Evolutionary conservation across 2,888 invertebrate species (phyloP), one percentile per base, ranked within the genome.

Genomic region (Miltochrista miniata): DNA sequence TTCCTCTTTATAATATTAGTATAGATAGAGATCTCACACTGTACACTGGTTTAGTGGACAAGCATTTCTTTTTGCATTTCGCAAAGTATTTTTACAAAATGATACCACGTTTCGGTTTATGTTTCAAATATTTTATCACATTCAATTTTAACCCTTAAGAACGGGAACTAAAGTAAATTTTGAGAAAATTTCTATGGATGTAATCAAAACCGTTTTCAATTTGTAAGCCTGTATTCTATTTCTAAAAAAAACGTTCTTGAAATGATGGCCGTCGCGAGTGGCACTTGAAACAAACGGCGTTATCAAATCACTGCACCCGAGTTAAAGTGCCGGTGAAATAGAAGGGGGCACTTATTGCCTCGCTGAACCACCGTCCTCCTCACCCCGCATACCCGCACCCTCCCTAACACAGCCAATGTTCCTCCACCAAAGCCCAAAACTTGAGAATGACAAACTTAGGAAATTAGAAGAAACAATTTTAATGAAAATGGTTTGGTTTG

Each of bases 251-350:
- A 74, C 63, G 72, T 69, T 77, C 76, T 69, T 65, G 69, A 78
- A 84, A 82, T 81, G 82, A 82, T 84, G 79, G 80, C 74, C 72
- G 70, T 76, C 71, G 70, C 70, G 74, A 85, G 82, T 78, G 78
- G 79, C 78, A 75, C 88, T 90, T 81, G 85, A 83, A 88, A 89
- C 88, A 89, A 90, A 90, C 87, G 88, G 86, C 81, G 87, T 90
- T 90, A 90, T 90, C 90, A 90, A 90, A 90, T 90, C 90, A 90
- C 81, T 89, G 88, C 90, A 87, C 85, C 87, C 84, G 76, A 85
- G 86, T 87, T 88, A 84, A 87, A 88, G 87, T 85, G 83, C 83
- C 88, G 83, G 87, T 87, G 86, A 86, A 90, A 88, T 87, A 87
- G 84, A 81, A 81, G 85, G 86, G 79, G 87, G 85, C 83, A 85